Conservation (phyloP, 2,113 vertebrate genomes). For the Colistium nudipinnis region DNA sequence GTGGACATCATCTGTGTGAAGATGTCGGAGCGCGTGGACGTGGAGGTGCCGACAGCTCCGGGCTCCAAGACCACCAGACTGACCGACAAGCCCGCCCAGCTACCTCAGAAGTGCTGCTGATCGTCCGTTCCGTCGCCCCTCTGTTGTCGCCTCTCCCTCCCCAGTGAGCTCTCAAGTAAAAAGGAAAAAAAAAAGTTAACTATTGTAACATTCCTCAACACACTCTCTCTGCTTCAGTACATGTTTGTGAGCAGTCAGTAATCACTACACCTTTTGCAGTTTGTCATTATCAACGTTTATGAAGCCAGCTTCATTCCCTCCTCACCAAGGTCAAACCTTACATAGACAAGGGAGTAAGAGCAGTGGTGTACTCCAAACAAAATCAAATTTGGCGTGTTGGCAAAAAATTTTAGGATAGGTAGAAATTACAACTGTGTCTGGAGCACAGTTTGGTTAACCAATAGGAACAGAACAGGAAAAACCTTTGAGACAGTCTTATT, state of each 20-base stretch:
- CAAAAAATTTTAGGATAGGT: not conserved
- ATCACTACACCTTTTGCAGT: slow-evolving; percentile 4
- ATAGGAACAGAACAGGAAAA: too few species aligned
- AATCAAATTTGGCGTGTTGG: not conserved
- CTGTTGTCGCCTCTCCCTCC: not conserved
- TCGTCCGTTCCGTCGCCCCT: slow-evolving; percentile 48
- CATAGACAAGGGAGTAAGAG: not conserved
- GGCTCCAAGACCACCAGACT: slow-evolving; percentile 88
- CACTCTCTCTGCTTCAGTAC: slow-evolving; percentile 48
- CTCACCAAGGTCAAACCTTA: not conserved
- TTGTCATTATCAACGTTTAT: slow-evolving; percentile 1
- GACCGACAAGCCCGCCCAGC: slow-evolving; percentile 88
- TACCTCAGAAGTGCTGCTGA: slow-evolving; percentile 95
- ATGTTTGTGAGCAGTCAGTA: slow-evolving; percentile 50
- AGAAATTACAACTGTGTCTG: not conserved
- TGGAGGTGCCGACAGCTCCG: slow-evolving; percentile 83
- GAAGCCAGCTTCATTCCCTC: slow-evolving; percentile 6
- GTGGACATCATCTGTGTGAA: slow-evolving; percentile 98
- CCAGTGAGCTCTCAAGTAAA: slow-evolving; percentile 11
- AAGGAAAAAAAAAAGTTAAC: slow-evolving; percentile 27
- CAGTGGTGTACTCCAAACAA: slow-evolving; percentile 8
- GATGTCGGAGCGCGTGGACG: slow-evolving; percentile 94
- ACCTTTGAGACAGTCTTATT: too few species aligned
- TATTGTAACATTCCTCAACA: slow-evolving; percentile 45
- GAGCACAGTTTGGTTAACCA: not conserved